Conservation (phyloP, 2,888 invertebrate species). For the Philhelius pedissequus region DNA sequence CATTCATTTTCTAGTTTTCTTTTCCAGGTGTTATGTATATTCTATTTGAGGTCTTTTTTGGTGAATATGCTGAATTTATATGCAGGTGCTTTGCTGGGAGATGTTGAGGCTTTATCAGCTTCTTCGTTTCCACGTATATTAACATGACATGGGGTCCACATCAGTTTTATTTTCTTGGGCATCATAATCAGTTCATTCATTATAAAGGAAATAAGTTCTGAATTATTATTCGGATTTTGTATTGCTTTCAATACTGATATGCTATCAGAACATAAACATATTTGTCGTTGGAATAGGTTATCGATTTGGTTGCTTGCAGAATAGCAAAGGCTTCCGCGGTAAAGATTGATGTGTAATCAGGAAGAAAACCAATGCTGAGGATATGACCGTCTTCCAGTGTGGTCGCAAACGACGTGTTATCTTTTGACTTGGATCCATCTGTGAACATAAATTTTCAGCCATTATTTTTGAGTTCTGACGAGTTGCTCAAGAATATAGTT, state of each 20-base stretch:
- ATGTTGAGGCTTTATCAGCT: neutral
- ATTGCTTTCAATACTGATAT: no score
- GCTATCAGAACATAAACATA: no score
- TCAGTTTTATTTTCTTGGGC: conserved; percentile 6
- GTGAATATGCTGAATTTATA: neutral
- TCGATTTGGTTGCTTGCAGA: no score
- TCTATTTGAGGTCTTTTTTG: neutral
- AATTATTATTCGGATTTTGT: neutral
- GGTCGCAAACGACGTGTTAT: neutral
- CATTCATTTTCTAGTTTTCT: neutral
- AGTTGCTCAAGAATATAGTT: neutral
- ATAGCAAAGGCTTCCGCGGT: no score
- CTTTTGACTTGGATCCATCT: neutral
- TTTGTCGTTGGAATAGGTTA: no score
- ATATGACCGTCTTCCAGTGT: neutral
- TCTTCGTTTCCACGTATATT: conserved; percentile 6
- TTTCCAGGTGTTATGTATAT: neutral
- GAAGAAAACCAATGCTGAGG: neutral
- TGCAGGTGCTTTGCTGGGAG: neutral
- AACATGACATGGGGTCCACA: neutral
- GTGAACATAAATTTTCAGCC: neutral
- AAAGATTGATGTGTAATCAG: neutral
- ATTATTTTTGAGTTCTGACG: neutral
- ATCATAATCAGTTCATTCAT: neutral
- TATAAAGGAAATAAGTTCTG: neutral